These are phyloP conservation scores for Mellilla xanthometata DNA, from an alignment of 2,888 invertebrate genomes.

Conservation along the genomic window DNA sequence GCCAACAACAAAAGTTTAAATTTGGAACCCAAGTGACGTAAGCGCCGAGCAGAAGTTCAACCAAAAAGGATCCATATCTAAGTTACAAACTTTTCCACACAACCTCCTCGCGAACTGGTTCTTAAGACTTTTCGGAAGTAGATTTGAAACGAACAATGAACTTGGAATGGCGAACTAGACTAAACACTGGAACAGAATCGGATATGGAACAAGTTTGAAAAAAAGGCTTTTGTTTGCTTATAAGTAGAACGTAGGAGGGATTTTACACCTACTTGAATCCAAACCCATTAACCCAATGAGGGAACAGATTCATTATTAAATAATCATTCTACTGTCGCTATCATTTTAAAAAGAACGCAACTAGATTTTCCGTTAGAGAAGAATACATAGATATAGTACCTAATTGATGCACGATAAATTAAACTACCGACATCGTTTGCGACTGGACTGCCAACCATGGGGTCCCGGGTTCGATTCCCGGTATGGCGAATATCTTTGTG, in stretches of 20 bases:
- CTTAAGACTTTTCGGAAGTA: conserved; percentile 57
- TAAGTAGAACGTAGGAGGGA: conserved; percentile 52
- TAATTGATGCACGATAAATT: too few species aligned
- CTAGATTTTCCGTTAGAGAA: too few species aligned
- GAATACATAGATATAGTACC: too few species aligned
- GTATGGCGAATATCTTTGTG: too few species aligned
- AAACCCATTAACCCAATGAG: too few species aligned
- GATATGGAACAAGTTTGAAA: conserved; percentile 64
- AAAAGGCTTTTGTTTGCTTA: conserved; percentile 49
- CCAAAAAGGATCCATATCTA: conserved; percentile 60
- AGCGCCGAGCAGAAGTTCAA: conserved; percentile 56
- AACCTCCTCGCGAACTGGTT: conserved; percentile 61
- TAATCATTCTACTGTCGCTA: too few species aligned
- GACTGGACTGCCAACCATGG: too few species aligned
- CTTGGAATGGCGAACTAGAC: conserved; percentile 80
- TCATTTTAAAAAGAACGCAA: too few species aligned
- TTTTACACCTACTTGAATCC: conserved; percentile 39
- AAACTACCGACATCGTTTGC: too few species aligned
- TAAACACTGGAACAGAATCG: conserved; percentile 70
- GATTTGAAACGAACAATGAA: conserved; percentile 70
- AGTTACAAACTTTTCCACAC: conserved; percentile 60
- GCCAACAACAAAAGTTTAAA: conserved; percentile 75
- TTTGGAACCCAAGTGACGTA: conserved; percentile 64
- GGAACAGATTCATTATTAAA: too few species aligned
- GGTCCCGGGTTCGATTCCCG: too few species aligned